Conservation (phyloP, 2,888 invertebrate genomes). For the Agrotis clavis region DNA sequence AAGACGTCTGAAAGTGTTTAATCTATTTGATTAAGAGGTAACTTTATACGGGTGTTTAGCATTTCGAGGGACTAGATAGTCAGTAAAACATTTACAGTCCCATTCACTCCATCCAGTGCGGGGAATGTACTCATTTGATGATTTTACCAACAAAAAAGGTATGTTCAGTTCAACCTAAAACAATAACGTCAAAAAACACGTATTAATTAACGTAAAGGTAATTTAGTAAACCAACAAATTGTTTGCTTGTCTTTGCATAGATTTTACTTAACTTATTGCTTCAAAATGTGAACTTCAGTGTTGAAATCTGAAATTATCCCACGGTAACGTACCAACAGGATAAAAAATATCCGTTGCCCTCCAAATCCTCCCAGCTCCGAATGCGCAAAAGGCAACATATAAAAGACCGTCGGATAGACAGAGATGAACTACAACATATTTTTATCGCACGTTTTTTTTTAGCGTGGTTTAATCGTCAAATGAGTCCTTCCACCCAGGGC, state of each 20-base stretch:
- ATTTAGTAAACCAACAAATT: no score
- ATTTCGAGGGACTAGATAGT: neutral
- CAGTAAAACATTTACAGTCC: no score
- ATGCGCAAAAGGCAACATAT: neutral
- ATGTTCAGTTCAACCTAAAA: neutral
- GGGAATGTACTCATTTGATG: no score
- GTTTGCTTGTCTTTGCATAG: no score
- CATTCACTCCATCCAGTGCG: no score
- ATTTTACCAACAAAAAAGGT: no score
- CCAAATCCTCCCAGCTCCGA: neutral
- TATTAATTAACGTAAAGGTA: neutral
- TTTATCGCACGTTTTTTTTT: no score
- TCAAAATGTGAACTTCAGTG: neutral
- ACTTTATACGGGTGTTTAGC: neutral
- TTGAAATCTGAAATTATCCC: neutral
- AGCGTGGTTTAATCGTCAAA: no score
- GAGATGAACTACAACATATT: no score
- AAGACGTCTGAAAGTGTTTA: no score
- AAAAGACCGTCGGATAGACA: neutral
- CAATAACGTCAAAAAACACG: neutral
- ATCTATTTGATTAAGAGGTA: neutral
- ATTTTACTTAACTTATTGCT: neutral
- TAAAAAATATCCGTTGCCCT: neutral
- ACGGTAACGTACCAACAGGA: neutral
- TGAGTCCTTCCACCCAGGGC: no score